A percentile compares a stretch with the other conserved stretches of the same genome.
Conservation (phyloP, 2,888 invertebrate genomes). For the Zootermopsis nevadensis region DNA sequence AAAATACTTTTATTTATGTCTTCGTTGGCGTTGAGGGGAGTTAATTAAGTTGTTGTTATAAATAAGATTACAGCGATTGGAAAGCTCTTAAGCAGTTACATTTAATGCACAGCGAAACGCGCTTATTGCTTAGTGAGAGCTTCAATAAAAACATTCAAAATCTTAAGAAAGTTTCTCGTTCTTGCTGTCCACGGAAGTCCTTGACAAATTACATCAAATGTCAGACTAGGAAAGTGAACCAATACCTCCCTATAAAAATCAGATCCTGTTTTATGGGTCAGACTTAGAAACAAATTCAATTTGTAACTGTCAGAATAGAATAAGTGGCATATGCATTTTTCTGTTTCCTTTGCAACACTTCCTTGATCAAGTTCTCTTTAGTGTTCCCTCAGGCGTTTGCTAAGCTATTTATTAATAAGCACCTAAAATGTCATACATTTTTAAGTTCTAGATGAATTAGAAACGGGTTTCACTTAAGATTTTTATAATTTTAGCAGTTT, state of each 20-base stretch:
- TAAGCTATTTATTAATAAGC: not conserved
- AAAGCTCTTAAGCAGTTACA: too few species aligned
- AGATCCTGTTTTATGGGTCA: too few species aligned
- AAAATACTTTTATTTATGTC: too few species aligned
- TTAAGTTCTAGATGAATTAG: not conserved
- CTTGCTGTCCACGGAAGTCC: too few species aligned
- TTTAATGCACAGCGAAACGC: too few species aligned
- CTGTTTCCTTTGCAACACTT: not conserved
- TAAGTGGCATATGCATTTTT: not conserved
- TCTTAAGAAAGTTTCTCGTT: too few species aligned
- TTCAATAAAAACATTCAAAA: too few species aligned
- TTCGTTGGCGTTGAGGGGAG: too few species aligned
- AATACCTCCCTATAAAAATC: not conserved
- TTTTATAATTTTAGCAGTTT: slow-evolving; percentile 4
- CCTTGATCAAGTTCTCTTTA: not conserved
- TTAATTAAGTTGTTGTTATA: too few species aligned
- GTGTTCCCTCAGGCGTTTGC: not conserved
- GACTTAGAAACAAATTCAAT: not conserved
- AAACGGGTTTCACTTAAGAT: not conserved
- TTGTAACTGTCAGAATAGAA: not conserved
- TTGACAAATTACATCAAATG: not conserved
- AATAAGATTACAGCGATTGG: too few species aligned
- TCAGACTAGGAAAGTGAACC: not conserved
- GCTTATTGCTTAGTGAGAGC: too few species aligned
- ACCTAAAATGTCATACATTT: not conserved